Evolutionary conservation across 1,140 invertebrate genomes (phyloP).

Genomic region (Aleiodes sp.): DNA sequence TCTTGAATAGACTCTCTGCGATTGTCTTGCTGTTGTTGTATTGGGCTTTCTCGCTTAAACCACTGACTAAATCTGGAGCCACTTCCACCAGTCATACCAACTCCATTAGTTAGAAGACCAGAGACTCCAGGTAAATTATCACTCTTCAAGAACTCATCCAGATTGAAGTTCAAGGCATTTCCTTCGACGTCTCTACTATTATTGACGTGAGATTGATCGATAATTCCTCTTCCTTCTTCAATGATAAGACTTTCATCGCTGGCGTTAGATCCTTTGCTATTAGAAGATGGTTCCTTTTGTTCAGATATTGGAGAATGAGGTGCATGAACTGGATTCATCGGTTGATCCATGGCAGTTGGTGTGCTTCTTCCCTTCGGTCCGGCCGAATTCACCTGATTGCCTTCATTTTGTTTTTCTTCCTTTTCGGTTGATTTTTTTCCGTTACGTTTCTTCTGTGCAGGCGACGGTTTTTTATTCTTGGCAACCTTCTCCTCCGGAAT

Average conservation of each 20-base stretch:
- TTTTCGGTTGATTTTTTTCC: conserved; percentile 50
- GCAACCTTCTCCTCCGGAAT: conserved; percentile 63
- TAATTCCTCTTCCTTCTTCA: conserved; percentile 41
- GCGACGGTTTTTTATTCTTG: conserved; percentile 62
- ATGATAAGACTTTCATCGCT: conserved; percentile 43
- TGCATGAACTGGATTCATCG: conserved; percentile 44
- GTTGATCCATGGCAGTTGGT: conserved; percentile 55
- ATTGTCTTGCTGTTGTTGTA: conserved; percentile 65
- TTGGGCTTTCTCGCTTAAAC: conserved; percentile 72
- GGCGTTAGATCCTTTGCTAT: conserved; percentile 42
- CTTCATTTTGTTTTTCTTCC: conserved; percentile 47
- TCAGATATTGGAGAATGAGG: conserved; percentile 60
- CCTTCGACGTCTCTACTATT: conserved; percentile 42
- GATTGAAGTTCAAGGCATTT: conserved; percentile 72
- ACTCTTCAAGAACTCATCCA: conserved; percentile 78
- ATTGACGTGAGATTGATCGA: conserved; percentile 37
- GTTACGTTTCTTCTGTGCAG: conserved; percentile 60
- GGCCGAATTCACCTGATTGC: conserved; percentile 43
- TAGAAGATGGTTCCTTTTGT: conserved; percentile 43
- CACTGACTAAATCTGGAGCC: conserved; percentile 74
- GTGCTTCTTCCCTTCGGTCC: conserved; percentile 60
- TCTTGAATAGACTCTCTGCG: conserved; percentile 72
- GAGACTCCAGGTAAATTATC: conserved; percentile 72
- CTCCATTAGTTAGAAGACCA: conserved; percentile 71
- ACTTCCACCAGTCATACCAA: conserved; percentile 64